phyloP scores from a whole-genome alignment of 1,140 invertebrate species.

The Plutomurus gul region DNA sequence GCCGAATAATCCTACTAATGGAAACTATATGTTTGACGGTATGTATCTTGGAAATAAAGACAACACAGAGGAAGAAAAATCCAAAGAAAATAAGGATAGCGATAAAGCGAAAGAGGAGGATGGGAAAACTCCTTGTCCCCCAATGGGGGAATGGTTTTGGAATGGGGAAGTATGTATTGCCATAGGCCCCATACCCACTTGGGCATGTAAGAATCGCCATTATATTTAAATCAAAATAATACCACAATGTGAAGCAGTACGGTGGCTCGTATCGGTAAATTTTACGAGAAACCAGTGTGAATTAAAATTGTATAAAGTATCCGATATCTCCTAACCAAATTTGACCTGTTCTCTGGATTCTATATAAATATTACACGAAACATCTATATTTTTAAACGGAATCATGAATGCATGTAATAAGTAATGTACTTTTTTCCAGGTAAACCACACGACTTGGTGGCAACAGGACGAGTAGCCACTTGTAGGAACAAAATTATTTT shows the following conservation, averaged over 20 bases:
- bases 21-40: not conserved
- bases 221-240: no score
- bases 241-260: no score
- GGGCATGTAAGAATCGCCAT: no score
- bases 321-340: no score
- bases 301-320: no score
- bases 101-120: not conserved
- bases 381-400: no score
- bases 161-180: conserved; percentile 48
- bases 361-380: no score
- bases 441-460: conserved; percentile 45
- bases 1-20: not conserved
- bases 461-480: conserved; percentile 40
- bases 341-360: no score
- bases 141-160: conserved; percentile 47
- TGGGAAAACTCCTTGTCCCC: conserved; percentile 36
- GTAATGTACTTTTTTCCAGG: no score
- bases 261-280: no score
- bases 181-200: conserved; percentile 43
- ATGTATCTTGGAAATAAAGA: not conserved
- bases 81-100: not conserved
- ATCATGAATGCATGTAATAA: no score
- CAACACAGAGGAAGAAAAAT: not conserved
- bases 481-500: conserved; percentile 50
- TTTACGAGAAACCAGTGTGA: no score